phyloP scores from a whole-genome alignment of 2,797 vertebrate species.

The Todus mexicanus region DNA sequence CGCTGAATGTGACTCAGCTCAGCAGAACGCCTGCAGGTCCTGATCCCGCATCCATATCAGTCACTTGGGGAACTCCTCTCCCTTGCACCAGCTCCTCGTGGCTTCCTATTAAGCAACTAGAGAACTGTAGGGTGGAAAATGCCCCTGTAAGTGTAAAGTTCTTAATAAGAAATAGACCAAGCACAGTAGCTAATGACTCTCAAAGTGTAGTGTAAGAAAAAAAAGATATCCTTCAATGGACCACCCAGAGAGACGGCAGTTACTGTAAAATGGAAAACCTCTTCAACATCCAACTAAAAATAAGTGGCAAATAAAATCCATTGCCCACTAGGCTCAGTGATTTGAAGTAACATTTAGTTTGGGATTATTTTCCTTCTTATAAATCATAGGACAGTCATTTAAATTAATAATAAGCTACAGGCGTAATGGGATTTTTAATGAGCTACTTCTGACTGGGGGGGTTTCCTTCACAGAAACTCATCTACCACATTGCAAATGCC shows the following conservation, averaged over 20 bases:
- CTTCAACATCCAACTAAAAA: neutral
- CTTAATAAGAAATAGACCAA: conserved; percentile 34
- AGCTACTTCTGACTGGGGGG: conserved; percentile 2
- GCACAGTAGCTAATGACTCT: conserved; percentile 2
- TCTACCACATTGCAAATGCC: neutral
- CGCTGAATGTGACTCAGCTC: neutral
- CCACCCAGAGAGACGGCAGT: neutral
- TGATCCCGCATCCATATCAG: neutral
- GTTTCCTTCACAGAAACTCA: neutral
- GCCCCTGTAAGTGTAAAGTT: neutral
- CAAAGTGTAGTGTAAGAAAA: conserved; percentile 3
- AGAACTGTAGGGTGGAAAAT: conserved; percentile 9
- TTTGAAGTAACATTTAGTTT: neutral
- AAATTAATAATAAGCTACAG: conserved; percentile 27
- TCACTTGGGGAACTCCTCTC: neutral
- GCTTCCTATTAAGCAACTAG: neutral
- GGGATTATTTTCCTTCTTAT: conserved; percentile 15
- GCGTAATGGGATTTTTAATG: conserved; percentile 34
- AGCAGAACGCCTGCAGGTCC: neutral
- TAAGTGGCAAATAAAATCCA: neutral
- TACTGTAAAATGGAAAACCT: neutral
- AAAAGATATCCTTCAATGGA: conserved; percentile 38
- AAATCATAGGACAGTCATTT: neutral
- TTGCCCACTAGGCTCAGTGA: neutral
- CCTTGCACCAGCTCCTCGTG: neutral